These are phyloP conservation scores for Felis catus DNA, from an alignment of 2,113 vertebrate species.

Conservation along the genomic window F.catus_Fca126_mat1.0 CM031419.1:1652001-1652500, in stretches of 20 bases:
- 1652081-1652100: constrained; percentile 79
- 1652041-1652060: constrained; percentile 83
- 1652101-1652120: constrained; percentile 80
- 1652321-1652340: rapidly evolving
- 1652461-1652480: neutral
- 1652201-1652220: constrained; percentile 73
- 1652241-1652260: neutral
- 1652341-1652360: neutral
- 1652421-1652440: constrained; percentile 76
- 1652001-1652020: constrained; percentile 78
- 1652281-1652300: neutral
- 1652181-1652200: constrained; percentile 72
- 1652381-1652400: no score
- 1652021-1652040: constrained; percentile 83
- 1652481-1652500: rapidly evolving
- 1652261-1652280: neutral
- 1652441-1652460: constrained; percentile 50
- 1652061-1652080: constrained; percentile 76
- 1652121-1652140: constrained; percentile 70
- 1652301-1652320: neutral
- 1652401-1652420: constrained; percentile 37
- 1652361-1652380: neutral
- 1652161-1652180: constrained; percentile 69
- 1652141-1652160: constrained; percentile 81
- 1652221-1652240: constrained; percentile 49